A percentile compares a stretch with the other conserved stretches of the same genome.
phyloP scores from a whole-genome alignment of 1,140 invertebrate species.

The Caenorhabditis inopinata region DNA sequence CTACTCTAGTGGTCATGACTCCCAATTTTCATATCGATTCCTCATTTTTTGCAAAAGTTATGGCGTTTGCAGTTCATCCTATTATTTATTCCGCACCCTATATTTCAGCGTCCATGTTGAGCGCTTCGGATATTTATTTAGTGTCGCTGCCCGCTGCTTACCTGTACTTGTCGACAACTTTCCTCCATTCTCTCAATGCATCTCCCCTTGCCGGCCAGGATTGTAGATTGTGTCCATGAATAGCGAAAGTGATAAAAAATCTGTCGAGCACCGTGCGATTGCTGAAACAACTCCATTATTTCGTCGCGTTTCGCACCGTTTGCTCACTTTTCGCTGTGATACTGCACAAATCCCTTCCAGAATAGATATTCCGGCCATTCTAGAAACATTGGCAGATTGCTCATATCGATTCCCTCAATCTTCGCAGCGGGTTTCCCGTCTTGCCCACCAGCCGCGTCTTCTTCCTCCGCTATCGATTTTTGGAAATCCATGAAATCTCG shows the following conservation, averaged over 20 bases:
- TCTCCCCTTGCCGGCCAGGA: constrained; percentile 58
- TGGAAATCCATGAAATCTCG: constrained; percentile 38
- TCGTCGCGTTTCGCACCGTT: too few species aligned
- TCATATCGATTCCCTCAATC: constrained; percentile 28
- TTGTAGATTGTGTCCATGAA: constrained; percentile 58
- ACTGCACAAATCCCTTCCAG: constrained; percentile 60
- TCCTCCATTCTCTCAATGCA: constrained; percentile 59
- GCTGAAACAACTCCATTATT: too few species aligned
- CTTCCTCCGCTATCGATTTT: constrained; percentile 32
- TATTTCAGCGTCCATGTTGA: too few species aligned
- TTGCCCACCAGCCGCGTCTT: background rate
- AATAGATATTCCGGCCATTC: constrained; percentile 61
- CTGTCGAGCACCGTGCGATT: constrained; percentile 49
- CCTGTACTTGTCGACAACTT: constrained; percentile 61
- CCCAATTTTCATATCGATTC: too few species aligned
- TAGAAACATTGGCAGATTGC: constrained; percentile 56
- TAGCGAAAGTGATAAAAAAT: constrained; percentile 66
- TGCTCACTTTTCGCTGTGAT: constrained; percentile 46
- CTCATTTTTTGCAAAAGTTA: too few species aligned
- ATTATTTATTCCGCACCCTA: too few species aligned
- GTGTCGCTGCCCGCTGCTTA: constrained; percentile 32
- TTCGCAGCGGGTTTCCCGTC: background rate
- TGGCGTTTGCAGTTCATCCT: too few species aligned
- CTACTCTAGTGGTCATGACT: too few species aligned
- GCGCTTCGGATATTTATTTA: too few species aligned